phyloP scores from a whole-genome alignment of 2,888 invertebrate species.

The Rhogogaster chlorosoma region DNA sequence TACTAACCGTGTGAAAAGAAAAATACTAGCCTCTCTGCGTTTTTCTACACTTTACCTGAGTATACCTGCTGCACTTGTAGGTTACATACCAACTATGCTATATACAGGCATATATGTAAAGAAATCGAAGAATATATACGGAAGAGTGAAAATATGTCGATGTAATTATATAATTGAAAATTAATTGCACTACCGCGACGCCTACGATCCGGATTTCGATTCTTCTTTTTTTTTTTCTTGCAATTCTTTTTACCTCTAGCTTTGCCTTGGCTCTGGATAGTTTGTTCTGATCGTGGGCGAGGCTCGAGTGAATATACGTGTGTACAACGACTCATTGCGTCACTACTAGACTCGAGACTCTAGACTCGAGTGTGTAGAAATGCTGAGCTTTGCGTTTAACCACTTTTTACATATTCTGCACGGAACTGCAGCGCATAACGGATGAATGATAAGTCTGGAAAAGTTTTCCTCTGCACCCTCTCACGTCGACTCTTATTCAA shows the following conservation, averaged over 20 bases:
- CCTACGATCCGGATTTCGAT: background rate
- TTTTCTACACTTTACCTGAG: too few relatives aligned
- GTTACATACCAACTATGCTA: background rate
- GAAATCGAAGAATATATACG: background rate
- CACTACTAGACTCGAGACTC: background rate
- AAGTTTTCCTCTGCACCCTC: background rate
- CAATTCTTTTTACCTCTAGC: background rate
- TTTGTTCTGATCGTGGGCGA: slow-evolving; percentile 39
- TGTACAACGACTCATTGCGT: slow-evolving; percentile 31
- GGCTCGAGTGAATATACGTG: slow-evolving; percentile 22
- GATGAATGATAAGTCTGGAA: background rate
- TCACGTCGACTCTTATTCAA: background rate
- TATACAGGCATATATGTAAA: background rate
- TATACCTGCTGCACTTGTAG: background rate
- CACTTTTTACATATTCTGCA: background rate
- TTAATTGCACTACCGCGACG: background rate
- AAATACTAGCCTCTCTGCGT: background rate
- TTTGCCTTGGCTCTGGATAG: background rate
- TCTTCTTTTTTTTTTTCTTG: background rate
- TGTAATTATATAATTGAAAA: slow-evolving; percentile 7
- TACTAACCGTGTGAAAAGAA: background rate
- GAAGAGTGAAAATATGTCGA: background rate
- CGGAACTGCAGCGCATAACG: background rate
- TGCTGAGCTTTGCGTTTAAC: background rate
- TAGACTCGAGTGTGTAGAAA: slow-evolving; percentile 1